Conservation (phyloP, 2,888 invertebrate genomes). For the Megalurothrips usitatus region DNA sequence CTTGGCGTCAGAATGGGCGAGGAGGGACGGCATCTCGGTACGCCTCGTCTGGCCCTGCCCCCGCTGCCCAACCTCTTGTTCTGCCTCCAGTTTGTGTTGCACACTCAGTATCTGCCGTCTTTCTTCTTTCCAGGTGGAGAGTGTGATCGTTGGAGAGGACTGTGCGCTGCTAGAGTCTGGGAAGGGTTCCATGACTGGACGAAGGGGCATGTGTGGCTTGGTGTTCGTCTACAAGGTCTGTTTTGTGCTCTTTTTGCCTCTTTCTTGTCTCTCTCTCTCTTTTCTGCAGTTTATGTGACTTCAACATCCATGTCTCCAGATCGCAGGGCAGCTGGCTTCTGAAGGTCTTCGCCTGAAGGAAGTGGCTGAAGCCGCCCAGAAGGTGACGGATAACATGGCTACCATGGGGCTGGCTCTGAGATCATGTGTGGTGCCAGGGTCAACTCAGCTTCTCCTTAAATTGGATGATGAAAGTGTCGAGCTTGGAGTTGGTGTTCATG, state of each 20-base stretch:
- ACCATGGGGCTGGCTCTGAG: slow-evolving; percentile 66
- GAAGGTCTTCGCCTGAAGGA: slow-evolving; percentile 50
- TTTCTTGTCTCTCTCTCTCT: neutral
- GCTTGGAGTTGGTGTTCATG: slow-evolving; percentile 57
- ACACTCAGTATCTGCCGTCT: neutral
- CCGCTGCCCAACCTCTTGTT: neutral
- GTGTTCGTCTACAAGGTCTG: slow-evolving; percentile 55
- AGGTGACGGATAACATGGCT: slow-evolving; percentile 54
- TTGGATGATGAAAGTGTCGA: slow-evolving; percentile 63
- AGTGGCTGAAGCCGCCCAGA: slow-evolving; percentile 45
- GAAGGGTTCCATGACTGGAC: slow-evolving; percentile 52
- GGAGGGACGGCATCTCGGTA: slow-evolving; percentile 56
- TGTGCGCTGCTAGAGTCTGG: slow-evolving; percentile 53
- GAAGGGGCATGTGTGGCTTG: slow-evolving; percentile 62
- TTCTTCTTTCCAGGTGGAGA: slow-evolving; percentile 42
- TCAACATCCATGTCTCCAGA: slow-evolving; percentile 36
- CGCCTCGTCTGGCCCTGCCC: slow-evolving; percentile 26
- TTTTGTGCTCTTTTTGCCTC: neutral
- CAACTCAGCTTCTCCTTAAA: slow-evolving; percentile 55
- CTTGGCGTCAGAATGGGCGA: slow-evolving; percentile 69
- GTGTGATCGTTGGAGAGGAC: slow-evolving; percentile 65
- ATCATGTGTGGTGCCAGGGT: slow-evolving; percentile 64
- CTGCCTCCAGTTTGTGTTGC: neutral
- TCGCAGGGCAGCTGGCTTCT: slow-evolving; percentile 71
- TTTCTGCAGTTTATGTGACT: slow-evolving; percentile 31